A percentile compares a stretch with the other conserved stretches of the same genome.
Conservation (phyloP, 2,797 vertebrate genomes). For the Varecia variegata region DNA sequence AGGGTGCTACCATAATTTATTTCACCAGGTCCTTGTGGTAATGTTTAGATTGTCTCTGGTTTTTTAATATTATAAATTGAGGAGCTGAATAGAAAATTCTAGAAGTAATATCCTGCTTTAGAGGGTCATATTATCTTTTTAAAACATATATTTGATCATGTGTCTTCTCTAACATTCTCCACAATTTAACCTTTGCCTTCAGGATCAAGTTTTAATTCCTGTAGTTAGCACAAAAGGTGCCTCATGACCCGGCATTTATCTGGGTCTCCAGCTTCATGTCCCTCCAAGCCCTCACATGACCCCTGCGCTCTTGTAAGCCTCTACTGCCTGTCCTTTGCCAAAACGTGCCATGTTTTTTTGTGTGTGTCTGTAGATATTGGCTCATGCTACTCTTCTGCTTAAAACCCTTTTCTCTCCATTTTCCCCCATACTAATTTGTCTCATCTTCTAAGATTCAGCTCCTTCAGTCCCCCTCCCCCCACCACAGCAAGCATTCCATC, state of each 20-base stretch:
- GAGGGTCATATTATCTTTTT: neutral
- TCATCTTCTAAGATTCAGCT: neutral
- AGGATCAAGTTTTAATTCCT: neutral
- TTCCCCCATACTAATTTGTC: neutral
- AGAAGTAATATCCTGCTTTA: neutral
- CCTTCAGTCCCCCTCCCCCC: too few relatives aligned
- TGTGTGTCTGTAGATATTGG: neutral
- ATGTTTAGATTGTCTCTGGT: neutral
- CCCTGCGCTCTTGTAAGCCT: neutral
- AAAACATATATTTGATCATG: neutral
- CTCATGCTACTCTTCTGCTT: neutral
- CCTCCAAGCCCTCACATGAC: neutral
- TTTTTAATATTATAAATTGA: neutral
- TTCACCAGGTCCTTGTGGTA: neutral
- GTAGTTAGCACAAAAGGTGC: neutral
- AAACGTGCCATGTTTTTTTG: too few relatives aligned
- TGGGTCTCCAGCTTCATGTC: neutral
- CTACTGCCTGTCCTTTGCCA: neutral
- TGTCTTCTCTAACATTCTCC: neutral
- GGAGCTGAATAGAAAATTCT: neutral
- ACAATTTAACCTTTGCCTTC: neutral
- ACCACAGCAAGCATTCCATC: neutral
- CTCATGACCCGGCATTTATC: fast-evolving
- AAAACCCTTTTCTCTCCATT: neutral
- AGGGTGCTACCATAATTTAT: neutral